Evolutionary conservation across 2,888 invertebrate species (phyloP), one percentile per base, ranked within the genome.

Genomic region (Allacma fusca): DNA sequence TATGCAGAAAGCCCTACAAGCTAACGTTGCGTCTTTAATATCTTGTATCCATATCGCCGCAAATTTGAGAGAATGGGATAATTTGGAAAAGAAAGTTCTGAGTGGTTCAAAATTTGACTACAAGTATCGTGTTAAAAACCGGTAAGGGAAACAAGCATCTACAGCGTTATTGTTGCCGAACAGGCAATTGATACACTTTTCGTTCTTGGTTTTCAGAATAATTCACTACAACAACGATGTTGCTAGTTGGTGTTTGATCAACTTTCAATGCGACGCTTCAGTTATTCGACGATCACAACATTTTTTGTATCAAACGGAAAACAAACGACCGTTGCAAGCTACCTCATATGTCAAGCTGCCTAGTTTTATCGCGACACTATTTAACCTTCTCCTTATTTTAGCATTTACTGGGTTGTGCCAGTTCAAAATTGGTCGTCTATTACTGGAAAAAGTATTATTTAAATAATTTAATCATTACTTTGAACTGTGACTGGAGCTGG

Each of bases 11-110:
- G 16, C 28, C n/a, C n/a, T n/a, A 12, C 65, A 74, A 4, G 84
- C 93, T 50, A 92, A 98, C 88, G 93, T 91, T 85, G 96, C 93
- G 19, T 98, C 98, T 0, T 97, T 95, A 92, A 92, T 94, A 86
- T 96, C 97, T 0, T 90, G 93, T 0, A 90, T 98, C 1, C 88
- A 95, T 86, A 92, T 94, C 0, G 85, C 97, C 73, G 90, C 91
- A 0, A 87, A 92, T 86, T 85, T 87, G 0, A 83, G 88, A 74
- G 92, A 95, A 85, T 86, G 96, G 76, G 87, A 88, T 4, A 87
- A 87, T 0, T 86, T 97, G 13, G 89, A 96, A 40, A 87, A 88
- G 76, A 89, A 92, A 85, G 85, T 96, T 29, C 94, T 88, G 83
- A 90, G 92, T 0, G 88, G 90, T 40, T 88, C 87, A n/a, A 84